Conservation (phyloP, 2,113 vertebrate genomes). For the Corythoichthys intestinalis region DNA sequence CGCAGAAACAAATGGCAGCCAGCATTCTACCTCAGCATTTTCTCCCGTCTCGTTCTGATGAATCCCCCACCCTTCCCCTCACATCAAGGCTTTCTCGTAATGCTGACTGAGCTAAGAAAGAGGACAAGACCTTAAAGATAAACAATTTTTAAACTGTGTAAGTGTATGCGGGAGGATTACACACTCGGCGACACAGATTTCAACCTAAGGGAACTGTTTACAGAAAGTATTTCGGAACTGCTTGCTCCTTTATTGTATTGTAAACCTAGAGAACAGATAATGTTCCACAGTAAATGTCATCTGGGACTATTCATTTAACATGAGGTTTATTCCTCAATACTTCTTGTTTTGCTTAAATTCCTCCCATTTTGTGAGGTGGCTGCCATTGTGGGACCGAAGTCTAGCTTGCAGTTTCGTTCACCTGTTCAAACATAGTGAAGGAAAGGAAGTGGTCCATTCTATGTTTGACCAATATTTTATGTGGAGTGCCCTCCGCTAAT, state of each 20-base stretch:
- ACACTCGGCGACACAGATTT: conserved; percentile 10
- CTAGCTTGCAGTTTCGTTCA: conserved; percentile 75
- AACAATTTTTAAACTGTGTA: conserved; percentile 45
- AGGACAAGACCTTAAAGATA: conserved; percentile 53
- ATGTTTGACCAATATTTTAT: conserved; percentile 53
- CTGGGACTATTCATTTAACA: conserved; percentile 50
- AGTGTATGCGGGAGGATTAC: conserved; percentile 40
- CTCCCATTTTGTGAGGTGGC: conserved; percentile 49
- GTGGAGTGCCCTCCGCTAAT: conserved; percentile 4
- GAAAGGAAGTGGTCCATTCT: conserved; percentile 68
- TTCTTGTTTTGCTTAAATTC: conserved; percentile 64
- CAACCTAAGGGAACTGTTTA: conserved; percentile 15
- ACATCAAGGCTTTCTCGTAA: conserved; percentile 36
- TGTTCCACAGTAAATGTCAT: conserved; percentile 4
- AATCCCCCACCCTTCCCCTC: conserved; percentile 11
- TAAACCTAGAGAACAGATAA: too few relatives aligned
- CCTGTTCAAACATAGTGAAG: conserved; percentile 72
- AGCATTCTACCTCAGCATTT: conserved; percentile 14
- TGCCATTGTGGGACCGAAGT: conserved; percentile 51
- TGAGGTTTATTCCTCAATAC: conserved; percentile 45
- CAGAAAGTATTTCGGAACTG: conserved; percentile 25
- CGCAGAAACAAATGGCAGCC: conserved; percentile 5
- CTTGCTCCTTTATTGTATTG: conserved; percentile 45
- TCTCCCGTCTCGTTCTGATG: conserved; percentile 20
- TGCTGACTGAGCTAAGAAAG: conserved; percentile 42